These are phyloP conservation scores for Thalassaphorura encarpata DNA, from an alignment of 1,140 invertebrate species.

Conservation along the genomic window DNA sequence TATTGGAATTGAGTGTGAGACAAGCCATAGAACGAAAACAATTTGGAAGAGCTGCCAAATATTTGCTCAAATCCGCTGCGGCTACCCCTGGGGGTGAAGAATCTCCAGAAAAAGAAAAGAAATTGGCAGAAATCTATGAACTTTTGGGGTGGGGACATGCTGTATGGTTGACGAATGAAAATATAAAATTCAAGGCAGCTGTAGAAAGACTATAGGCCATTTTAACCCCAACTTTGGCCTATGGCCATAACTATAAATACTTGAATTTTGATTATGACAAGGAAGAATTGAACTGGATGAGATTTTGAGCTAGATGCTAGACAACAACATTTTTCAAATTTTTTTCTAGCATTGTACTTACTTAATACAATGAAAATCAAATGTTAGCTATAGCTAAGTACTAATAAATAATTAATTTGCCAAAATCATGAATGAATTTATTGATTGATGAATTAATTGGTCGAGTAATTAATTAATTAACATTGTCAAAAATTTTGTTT, in stretches of 20 bases:
- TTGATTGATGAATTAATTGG: no score
- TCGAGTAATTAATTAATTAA: no score
- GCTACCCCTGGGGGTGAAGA: slow-evolving; percentile 55
- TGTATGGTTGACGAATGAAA: background rate
- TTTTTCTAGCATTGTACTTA: no score
- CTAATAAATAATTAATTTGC: no score
- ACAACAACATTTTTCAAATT: no score
- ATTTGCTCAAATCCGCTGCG: slow-evolving; percentile 61
- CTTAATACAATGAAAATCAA: no score
- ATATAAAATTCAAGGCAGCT: background rate
- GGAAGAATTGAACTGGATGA: no score
- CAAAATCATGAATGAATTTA: no score
- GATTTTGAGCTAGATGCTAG: no score
- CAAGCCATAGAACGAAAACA: slow-evolving; percentile 64
- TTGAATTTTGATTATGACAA: background rate
- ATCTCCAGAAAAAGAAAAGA: slow-evolving; percentile 4
- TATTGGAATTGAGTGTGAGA: slow-evolving; percentile 63
- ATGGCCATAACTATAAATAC: background rate
- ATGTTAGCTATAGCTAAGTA: no score
- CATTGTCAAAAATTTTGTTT: no score
- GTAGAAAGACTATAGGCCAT: background rate
- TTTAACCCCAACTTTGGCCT: background rate
- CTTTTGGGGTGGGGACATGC: background rate
- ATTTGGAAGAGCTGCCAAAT: slow-evolving; percentile 67
- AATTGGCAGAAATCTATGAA: background rate